Base-by-base conservation (phyloP, 2,113 vertebrate species). In the Hemichromis elongatus region DNA sequence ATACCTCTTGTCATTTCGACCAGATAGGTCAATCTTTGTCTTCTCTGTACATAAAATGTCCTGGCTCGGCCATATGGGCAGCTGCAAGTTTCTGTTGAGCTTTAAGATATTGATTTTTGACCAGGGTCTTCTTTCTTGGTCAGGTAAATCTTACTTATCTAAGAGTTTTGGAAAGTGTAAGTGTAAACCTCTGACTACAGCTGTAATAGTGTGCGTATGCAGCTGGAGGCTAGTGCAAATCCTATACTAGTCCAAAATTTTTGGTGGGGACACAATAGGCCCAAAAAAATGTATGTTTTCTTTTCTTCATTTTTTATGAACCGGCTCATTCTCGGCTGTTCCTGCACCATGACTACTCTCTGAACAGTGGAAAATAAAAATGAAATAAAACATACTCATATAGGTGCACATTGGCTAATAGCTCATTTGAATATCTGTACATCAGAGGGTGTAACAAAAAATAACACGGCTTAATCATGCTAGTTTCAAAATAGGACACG, bases 41-140 rank as follows among this genome's bases (percentile, higher is more conserved):
- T 68, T 14, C n/a, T 42, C 61, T 68, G 61, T 14, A 21, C 21
- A 24, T 24, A 40, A 68, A 42, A 68, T 9, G 3, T 2, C 7
- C 12, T 2, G n/a, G n/a, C 35, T 68, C 0, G 61, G n/a, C 3
- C 35, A 42, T 40, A 0, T 68, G 63, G 63, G 35, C n/a, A 42
- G 37, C 13, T 42, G 12, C 37, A 68, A 42, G 9, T 68, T 37
- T 37, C 18, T 37, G 4, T 37, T 42, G 5, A 42, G 3, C 7
- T 68, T 68, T 68, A 42, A 24, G 37, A 37, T 16, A 7, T 16
- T 24, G n/a, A 42, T 68, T 42, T 66, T 2, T 0, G 1, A 63
- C 9, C 30, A 35, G 30, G 30, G 2, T 5, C 33, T 66, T 68
- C 9, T 35, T 18, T n/a, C 5, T 61, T 35, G 28, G 16, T 61